These are phyloP conservation scores for Lepidocolaptes lacrymiger DNA, from an alignment of 2,797 vertebrate genomes.

Conservation along the genomic window DNA sequence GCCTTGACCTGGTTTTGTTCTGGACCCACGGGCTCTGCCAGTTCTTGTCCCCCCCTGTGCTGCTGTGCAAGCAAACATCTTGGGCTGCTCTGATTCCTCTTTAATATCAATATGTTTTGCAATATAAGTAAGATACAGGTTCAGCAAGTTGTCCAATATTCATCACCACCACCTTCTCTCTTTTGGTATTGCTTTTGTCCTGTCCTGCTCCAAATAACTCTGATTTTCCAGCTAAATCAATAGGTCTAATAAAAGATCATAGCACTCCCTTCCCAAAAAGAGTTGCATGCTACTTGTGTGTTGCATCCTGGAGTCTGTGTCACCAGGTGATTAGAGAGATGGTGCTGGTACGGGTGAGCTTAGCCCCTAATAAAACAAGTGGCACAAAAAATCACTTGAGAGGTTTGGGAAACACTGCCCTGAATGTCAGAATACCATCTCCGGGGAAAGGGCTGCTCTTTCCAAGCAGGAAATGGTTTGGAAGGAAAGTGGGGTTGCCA, in stretches of 20 bases:
- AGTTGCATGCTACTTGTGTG: not conserved
- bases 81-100: not conserved
- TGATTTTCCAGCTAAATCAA: not conserved
- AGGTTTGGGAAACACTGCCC: not conserved
- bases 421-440: not conserved
- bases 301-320: not conserved
- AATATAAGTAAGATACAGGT: not conserved
- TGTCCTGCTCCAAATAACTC: not conserved
- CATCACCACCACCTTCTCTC: not conserved
- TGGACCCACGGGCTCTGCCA: not conserved
- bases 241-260: not conserved
- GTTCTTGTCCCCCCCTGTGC: not conserved
- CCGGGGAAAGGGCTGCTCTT: not conserved
- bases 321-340: not conserved
- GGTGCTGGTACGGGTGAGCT: not conserved
- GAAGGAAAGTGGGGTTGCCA: not conserved
- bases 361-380: not conserved
- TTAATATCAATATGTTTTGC: not conserved
- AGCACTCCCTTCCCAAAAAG: not conserved
- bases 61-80: not conserved
- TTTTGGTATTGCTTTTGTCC: not conserved
- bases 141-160: not conserved
- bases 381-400: not conserved
- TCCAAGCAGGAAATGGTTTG: not conserved
- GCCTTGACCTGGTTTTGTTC: not conserved